Conservation (phyloP, 2,113 vertebrate species). For the Macrotus californicus region DNA sequence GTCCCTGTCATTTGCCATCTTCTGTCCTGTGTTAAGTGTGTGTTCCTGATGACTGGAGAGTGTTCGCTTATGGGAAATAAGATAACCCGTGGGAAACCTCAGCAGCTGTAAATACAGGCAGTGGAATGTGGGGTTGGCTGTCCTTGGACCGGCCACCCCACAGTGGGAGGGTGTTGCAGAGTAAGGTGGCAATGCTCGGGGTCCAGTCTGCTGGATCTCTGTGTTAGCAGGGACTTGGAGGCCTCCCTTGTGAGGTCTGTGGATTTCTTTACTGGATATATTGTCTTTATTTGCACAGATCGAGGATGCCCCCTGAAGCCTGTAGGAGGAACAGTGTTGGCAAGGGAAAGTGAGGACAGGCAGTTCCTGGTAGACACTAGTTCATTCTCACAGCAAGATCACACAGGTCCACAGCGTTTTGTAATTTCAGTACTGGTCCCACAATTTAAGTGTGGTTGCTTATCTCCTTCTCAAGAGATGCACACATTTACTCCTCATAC, state of each 20-base stretch:
- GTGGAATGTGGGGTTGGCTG: background rate
- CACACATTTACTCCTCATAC: too few species aligned
- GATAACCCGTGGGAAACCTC: background rate
- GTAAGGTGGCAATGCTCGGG: background rate
- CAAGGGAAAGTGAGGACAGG: background rate
- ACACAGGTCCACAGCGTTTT: rapidly evolving
- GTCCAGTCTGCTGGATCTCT: too few species aligned
- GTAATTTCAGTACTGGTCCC: background rate
- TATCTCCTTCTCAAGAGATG: background rate
- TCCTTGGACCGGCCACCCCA: background rate
- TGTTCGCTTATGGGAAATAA: too few species aligned
- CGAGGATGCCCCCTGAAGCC: background rate
- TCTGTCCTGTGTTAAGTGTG: background rate
- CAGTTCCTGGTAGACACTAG: background rate
- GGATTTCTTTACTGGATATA: background rate
- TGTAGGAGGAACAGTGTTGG: background rate
- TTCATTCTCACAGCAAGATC: background rate
- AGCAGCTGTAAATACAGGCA: background rate
- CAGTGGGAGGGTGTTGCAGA: rapidly evolving
- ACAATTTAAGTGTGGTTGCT: rapidly evolving
- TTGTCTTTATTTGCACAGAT: background rate
- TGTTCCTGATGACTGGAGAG: background rate
- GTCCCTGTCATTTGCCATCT: background rate
- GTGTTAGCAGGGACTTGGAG: background rate
- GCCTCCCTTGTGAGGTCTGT: background rate